Evolutionary conservation across 1,140 invertebrate species (phyloP).

Genomic region (Drosophila trapezifrons): DNA sequence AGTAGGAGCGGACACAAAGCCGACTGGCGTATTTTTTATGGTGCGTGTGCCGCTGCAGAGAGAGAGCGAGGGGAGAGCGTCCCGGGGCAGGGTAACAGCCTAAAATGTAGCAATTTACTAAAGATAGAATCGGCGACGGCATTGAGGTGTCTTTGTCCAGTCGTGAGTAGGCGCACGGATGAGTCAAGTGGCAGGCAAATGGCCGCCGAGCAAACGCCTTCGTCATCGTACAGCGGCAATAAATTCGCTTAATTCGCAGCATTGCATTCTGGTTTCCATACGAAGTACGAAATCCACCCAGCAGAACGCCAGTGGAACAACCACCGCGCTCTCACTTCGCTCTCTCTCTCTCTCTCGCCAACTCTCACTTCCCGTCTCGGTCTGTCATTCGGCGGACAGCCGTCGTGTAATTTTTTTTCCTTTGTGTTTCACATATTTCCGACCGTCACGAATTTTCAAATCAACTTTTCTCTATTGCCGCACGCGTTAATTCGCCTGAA

Average conservation of each 20-base stretch:
- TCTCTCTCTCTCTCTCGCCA: constrained; percentile 13
- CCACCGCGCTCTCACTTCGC: constrained; percentile 43
- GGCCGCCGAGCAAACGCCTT: constrained; percentile 9
- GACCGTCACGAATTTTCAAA: constrained; percentile 52
- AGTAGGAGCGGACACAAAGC: constrained; percentile 28
- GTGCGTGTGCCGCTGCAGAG: constrained; percentile 35
- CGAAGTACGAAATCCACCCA: constrained; percentile 47
- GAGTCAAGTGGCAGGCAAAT: constrained; percentile 30
- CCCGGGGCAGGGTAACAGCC: constrained; percentile 7
- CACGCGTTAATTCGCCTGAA: constrained; percentile 36
- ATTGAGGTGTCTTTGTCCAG: constrained; percentile 55
- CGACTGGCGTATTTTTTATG: constrained; percentile 45
- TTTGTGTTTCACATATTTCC: constrained; percentile 57
- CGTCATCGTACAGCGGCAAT: constrained; percentile 29
- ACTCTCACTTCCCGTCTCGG: constrained; percentile 37
- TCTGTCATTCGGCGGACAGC: constrained; percentile 62
- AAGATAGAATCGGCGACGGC: constrained; percentile 33
- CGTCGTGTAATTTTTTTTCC: constrained; percentile 63
- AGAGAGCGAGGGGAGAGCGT: constrained; percentile 4
- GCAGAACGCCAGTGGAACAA: constrained; percentile 49
- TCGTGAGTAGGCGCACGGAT: constrained; percentile 48
- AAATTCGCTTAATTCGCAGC: constrained; percentile 33
- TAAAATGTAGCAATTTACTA: constrained; percentile 10
- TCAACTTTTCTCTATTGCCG: constrained; percentile 40
- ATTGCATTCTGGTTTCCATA: constrained; percentile 16